Evolutionary conservation across 2,888 invertebrate genomes (phyloP), one percentile per base, ranked within the genome.

Genomic region (Pristionchus entomophagus): DNA sequence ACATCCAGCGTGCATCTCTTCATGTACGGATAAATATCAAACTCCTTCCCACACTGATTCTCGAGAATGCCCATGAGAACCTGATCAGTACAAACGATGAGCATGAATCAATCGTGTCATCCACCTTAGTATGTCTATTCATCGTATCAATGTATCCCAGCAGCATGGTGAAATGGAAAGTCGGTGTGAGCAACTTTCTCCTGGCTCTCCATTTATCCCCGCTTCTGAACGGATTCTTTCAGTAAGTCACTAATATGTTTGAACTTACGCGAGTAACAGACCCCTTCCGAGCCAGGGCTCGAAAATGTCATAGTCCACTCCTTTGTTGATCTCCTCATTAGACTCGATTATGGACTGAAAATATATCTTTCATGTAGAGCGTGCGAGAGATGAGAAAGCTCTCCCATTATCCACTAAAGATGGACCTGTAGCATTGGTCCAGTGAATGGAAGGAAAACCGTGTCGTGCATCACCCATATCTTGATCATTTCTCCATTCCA

Each of bases 31-130:
- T 62, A 62, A 19, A 94, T 94, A 90, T 95, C 95, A 49, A 95
- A 95, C 91, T 95, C 95, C 88, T 95, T 95, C 56, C 94, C 90
- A 51, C 95, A 94, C 86, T 95, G 94, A 14, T 92, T 91, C 12
- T 93, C 90, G 29, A 93, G 91, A 73, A 94, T 89, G 65, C 93
- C 92, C 51, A 95, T 89, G 45, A 95, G 90, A 90, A 95, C 91
- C 90, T 95, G 95, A 78, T 22, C 45, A 14, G 6, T 95, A 92
- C 89, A 95, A 95, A 10, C 94, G 94, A 59, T 94, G 49, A 22
- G 2, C 8, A 22, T 8, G 5, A 22, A 22, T 1, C 22, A 56
- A 0, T 8, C 56, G 8, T 22, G 6, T 26, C 5, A 22, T 6
- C 5, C 45, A 82, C 82, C 41, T 59, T 82, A 2, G 59, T 59